A percentile compares a stretch with the other conserved stretches of the same genome.
These are phyloP conservation scores for Chloroceryle amazona DNA, from an alignment of 2,797 vertebrate genomes.

Conservation along the genomic window DNA sequence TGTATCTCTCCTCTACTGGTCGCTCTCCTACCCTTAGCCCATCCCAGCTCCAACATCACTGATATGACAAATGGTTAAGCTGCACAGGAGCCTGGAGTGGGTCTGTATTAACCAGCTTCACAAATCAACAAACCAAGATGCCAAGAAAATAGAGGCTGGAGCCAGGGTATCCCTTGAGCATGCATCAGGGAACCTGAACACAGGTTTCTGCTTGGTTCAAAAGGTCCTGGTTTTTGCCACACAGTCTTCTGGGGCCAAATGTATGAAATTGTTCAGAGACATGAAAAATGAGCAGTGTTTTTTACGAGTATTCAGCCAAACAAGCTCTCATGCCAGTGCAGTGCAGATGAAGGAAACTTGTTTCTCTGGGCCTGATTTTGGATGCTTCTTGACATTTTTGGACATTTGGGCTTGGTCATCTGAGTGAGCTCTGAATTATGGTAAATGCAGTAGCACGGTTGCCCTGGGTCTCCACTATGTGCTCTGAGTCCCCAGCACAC, in stretches of 20 bases:
- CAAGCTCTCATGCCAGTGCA: fast-evolving
- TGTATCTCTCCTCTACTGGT: fast-evolving
- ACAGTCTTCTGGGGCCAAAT: not conserved
- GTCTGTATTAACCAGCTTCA: not conserved
- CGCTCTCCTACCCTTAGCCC: not conserved
- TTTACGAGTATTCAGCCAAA: not conserved
- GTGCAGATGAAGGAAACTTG: not conserved
- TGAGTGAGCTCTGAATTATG: not conserved
- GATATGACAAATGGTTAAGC: not conserved
- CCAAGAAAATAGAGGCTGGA: not conserved
- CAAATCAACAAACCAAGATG: not conserved
- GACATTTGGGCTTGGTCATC: not conserved
- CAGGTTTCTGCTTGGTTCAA: not conserved
- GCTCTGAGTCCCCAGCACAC: not conserved
- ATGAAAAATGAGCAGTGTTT: not conserved
- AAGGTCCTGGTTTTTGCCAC: not conserved
- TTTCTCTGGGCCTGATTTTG: not conserved
- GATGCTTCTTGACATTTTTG: not conserved
- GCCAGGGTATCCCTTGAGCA: not conserved
- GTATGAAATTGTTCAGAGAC: not conserved
- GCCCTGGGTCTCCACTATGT: not conserved
- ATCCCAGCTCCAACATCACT: not conserved
- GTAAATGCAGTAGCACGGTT: fast-evolving
- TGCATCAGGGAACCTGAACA: not conserved
- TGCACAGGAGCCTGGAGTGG: not conserved